These are phyloP conservation scores for Crotalus viridis DNA, from an alignment of 2,113 vertebrate species.

Conservation along the genomic window DNA sequence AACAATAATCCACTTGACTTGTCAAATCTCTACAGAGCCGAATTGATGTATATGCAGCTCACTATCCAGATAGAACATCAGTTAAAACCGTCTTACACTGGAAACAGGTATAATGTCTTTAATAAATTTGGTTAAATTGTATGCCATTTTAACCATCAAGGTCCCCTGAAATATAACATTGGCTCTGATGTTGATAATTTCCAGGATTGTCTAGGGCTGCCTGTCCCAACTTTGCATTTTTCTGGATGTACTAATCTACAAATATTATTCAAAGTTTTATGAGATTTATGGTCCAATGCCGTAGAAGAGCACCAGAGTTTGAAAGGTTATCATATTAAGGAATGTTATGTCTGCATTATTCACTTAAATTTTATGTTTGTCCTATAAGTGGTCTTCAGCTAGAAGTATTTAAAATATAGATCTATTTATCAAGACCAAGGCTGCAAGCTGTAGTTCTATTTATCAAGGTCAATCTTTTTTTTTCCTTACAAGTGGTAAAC, in stretches of 20 bases:
- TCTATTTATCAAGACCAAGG: background rate
- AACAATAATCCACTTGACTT: background rate
- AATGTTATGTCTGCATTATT: background rate
- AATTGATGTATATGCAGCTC: slow-evolving; percentile 78
- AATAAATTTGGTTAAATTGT: background rate
- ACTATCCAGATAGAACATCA: slow-evolving; percentile 82
- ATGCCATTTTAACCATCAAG: background rate
- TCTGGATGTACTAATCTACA: background rate
- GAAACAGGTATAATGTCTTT: slow-evolving; percentile 75
- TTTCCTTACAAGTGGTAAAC: background rate
- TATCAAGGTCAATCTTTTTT: background rate
- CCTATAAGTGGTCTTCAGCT: background rate
- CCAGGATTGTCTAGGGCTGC: background rate
- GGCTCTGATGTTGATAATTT: background rate
- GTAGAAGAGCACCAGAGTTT: background rate
- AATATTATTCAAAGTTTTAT: background rate
- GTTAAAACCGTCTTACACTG: slow-evolving; percentile 84
- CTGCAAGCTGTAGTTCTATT: background rate
- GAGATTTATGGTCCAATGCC: background rate
- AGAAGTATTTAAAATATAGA: background rate
- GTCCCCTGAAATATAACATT: background rate
- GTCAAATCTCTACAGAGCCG: slow-evolving; percentile 70
- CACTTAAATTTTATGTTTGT: background rate
- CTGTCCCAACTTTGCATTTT: background rate
- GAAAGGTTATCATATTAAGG: background rate